A percentile compares a stretch with the other conserved stretches of the same genome.
Evolutionary conservation across 2,797 vertebrate species (phyloP).

Genomic region (Argentina silus): DNA sequence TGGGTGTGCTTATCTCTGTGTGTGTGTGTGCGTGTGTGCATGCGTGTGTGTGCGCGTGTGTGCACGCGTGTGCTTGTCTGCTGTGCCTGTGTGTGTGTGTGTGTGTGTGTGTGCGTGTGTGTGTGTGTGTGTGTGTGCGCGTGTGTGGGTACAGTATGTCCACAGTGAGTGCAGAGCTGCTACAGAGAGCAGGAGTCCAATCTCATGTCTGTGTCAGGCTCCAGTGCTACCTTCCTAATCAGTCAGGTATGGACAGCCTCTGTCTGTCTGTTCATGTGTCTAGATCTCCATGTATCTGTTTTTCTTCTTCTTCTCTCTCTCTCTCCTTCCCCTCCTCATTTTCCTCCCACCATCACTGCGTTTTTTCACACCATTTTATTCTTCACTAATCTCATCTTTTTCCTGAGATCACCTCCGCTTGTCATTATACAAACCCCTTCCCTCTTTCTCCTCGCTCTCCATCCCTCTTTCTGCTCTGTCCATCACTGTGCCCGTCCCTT

Average conservation of each 20-base stretch:
- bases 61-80: not conserved
- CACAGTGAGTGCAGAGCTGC: constrained; percentile 47
- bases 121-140: constrained; percentile 47
- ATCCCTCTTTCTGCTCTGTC: not conserved
- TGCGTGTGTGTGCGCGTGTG: not conserved
- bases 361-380: constrained; percentile 59
- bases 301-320: constrained; percentile 28
- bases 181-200: constrained; percentile 43
- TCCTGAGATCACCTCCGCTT: constrained; percentile 46
- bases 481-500: not conserved
- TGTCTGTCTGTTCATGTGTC: constrained; percentile 30
- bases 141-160: constrained; percentile 20
- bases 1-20: constrained; percentile 33
- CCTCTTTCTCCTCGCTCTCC: not conserved
- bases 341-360: constrained; percentile 30
- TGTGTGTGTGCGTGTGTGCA: constrained; percentile 40
- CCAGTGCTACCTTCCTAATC: constrained; percentile 83
- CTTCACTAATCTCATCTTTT: constrained; percentile 64
- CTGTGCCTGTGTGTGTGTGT: constrained; percentile 36
- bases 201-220: constrained; percentile 85
- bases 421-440: constrained; percentile 32
- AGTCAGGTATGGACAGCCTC: constrained; percentile 77
- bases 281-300: constrained; percentile 18
- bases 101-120: constrained; percentile 19
- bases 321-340: not conserved